phyloP scores from a whole-genome alignment of 2,888 invertebrate genomes.

The Melanotus villosus region DNA sequence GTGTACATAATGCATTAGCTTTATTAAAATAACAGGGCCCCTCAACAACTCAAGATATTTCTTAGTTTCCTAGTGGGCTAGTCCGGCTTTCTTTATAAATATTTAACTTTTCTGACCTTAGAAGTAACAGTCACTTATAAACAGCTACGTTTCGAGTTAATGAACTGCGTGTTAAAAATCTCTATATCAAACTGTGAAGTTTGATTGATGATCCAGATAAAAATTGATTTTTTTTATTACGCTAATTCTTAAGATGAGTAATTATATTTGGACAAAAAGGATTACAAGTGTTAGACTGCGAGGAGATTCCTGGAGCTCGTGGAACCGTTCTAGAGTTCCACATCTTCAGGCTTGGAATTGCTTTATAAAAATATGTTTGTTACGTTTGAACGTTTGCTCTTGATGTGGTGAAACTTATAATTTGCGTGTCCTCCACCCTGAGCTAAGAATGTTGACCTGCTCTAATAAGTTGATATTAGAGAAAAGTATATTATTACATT shows the following conservation, averaged over 20 bases:
- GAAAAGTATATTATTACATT: no score
- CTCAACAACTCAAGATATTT: no score
- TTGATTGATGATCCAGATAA: conserved; percentile 8
- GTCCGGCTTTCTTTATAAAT: conserved; percentile 4
- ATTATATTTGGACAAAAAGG: background rate
- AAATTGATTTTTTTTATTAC: background rate
- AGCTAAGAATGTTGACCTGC: no score
- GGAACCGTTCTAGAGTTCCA: no score
- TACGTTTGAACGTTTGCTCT: no score
- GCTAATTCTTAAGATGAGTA: background rate
- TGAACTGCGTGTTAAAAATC: background rate
- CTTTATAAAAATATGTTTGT: no score
- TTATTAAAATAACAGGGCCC: background rate
- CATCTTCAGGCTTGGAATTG: no score
- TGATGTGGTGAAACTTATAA: no score
- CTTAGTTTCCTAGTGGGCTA: conserved; percentile 9
- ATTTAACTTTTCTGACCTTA: conserved; percentile 19
- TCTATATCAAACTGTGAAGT: background rate
- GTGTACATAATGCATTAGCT: background rate
- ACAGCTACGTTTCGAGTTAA: background rate
- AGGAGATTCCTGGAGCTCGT: no score
- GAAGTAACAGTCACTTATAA: background rate
- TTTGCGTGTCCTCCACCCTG: no score
- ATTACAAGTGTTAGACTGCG: no score
- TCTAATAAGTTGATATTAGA: no score